A percentile compares a stretch with the other conserved stretches of the same genome.
These are phyloP conservation scores for Microtus californicus DNA, from an alignment of 2,797 vertebrate species.

Conservation along the genomic window DNA sequence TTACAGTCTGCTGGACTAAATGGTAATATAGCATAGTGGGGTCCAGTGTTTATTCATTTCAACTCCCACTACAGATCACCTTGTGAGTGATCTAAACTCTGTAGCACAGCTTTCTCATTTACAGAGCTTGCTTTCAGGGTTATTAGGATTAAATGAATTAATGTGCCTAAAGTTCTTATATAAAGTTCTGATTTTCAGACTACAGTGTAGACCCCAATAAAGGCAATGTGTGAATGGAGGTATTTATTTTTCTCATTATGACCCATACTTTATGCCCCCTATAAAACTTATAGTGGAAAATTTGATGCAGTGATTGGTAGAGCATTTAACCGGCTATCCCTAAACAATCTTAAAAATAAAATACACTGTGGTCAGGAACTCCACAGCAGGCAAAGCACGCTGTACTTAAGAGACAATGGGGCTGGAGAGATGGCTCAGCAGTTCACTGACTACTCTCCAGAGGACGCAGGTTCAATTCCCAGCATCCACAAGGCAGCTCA, in stretches of 20 bases:
- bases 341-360: conserved; percentile 34
- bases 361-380: neutral
- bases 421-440: neutral
- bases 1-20: neutral
- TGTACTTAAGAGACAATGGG: neutral
- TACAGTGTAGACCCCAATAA: neutral
- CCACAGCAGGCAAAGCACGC: neutral
- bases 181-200: conserved; percentile 3
- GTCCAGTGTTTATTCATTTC: neutral
- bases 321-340: neutral
- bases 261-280: neutral
- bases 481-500: neutral
- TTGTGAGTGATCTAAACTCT: conserved; percentile 14
- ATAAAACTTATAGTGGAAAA: conserved; percentile 39
- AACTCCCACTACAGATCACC: conserved; percentile 6
- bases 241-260: conserved; percentile 16
- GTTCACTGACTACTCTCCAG: neutral
- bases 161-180: conserved; percentile 15
- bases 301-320: neutral
- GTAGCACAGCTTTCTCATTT: conserved; percentile 6
- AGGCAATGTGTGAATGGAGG: neutral
- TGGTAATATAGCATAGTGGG: neutral
- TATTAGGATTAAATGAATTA: conserved; percentile 24
- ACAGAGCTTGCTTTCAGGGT: conserved; percentile 26
- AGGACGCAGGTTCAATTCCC: neutral